Base-by-base conservation (phyloP, 2,797 vertebrate species). In the Bucorvus abyssinicus region DNA sequence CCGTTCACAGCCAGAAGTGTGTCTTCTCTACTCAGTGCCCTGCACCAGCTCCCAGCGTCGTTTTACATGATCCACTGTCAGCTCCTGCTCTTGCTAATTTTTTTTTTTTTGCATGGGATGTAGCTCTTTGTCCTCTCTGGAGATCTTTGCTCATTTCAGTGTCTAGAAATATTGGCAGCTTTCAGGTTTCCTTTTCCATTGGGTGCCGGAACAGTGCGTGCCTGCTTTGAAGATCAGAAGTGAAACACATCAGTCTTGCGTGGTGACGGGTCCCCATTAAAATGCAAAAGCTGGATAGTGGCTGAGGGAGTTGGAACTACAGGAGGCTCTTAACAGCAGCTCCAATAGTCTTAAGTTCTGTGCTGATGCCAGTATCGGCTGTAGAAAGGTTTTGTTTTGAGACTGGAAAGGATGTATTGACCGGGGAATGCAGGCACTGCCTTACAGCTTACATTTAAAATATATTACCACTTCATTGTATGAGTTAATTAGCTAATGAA, bases 191-290 rank as follows among this genome's bases (percentile, higher is more conserved):
- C 52, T 91, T 50, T 52, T 2, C 34, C n/a, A 0, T 32, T 27
- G 4, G 0, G 2, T 53, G 71, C 23, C 56, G 84, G 87, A 67
- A 26, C 22, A 22, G 7, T 0, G n/a, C 0, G 2, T 57, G 50
- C 55, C 65, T 71, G 80, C 63, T 90, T n/a, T 79, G 80, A 61
- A 18, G 42, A 18, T 6, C 27, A 42, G 77, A 27, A 68, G 40
- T 5, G 42, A 56, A 88, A 53, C n/a, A 42, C 34, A 7, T 26
- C 38, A 7, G 2, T 6, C n/a, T n/a, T 5, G 2, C 20, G 59
- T 17, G 5, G 9, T 53, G 55, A 73, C 32, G 52, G 53, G 29
- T 9, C 12, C 15, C 36, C 55, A 1, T 19, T 34, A 59, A 76
- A 93, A 56, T 16, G 23, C 52, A 64, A 65, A 77, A 55, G 8